A percentile compares a stretch with the other conserved stretches of the same genome.
phyloP scores from a whole-genome alignment of 1,140 invertebrate species.

The Plutomurus gul region DNA sequence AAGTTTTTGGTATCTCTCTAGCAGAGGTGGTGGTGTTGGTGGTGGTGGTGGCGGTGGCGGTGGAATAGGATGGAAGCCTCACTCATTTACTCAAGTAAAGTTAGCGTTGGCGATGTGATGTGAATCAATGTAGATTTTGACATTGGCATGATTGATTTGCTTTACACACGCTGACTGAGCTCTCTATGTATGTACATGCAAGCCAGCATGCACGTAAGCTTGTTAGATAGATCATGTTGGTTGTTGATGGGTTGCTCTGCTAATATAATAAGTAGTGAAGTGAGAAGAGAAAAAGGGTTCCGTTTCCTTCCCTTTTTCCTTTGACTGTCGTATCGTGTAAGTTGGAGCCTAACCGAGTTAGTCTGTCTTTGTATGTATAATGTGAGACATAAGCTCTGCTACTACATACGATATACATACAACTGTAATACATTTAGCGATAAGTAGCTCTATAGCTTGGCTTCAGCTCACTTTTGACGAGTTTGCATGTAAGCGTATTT shows the following conservation, averaged over 20 bases:
- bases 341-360: no score
- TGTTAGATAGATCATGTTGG: conserved; percentile 28
- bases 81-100: conserved; percentile 11
- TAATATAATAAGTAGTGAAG: conserved; percentile 15
- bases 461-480: no score
- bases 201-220: neutral
- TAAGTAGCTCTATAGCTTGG: no score
- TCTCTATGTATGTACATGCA: neutral
- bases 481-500: neutral
- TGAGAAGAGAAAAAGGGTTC: conserved; percentile 24
- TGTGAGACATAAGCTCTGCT: no score
- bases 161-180: conserved; percentile 27
- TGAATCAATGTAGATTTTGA: conserved; percentile 38
- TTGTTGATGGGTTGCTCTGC: conserved; percentile 14
- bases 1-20: neutral
- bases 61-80: neutral
- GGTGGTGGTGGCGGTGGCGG: neutral
- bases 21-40: neutral
- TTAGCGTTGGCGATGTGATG: neutral
- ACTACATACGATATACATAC: no score
- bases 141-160: conserved; percentile 43
- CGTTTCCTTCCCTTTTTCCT: conserved; percentile 21
- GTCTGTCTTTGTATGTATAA: no score
- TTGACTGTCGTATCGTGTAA: neutral
- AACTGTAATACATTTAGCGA: no score